phyloP scores from a whole-genome alignment of 2,113 vertebrate species.

The Aphelocoma coerulescens region DNA sequence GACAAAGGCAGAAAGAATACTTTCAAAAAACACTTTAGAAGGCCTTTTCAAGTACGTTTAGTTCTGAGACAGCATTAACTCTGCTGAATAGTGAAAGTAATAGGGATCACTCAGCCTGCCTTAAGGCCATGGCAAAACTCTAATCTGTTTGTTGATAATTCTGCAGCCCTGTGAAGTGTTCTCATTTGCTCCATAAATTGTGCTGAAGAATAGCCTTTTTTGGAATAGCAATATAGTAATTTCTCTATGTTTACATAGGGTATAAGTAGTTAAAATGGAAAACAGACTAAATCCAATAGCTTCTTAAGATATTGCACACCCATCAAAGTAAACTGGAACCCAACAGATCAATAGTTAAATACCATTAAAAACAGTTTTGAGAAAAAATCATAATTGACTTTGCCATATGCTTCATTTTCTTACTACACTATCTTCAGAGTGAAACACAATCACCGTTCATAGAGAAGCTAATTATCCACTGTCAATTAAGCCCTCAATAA shows the following conservation, averaged over 20 bases:
- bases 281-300: not conserved
- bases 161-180: not conserved
- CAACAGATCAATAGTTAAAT: slow-evolving; percentile 66
- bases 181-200: not conserved
- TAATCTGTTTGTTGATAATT: slow-evolving; percentile 14
- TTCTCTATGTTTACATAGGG: slow-evolving; percentile 2
- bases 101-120: slow-evolving; percentile 1
- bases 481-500: slow-evolving; percentile 56
- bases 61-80: not conserved
- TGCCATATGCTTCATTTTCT: slow-evolving; percentile 57
- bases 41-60: not conserved
- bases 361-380: slow-evolving; percentile 53
- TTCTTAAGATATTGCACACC: not conserved
- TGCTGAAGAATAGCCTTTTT: not conserved
- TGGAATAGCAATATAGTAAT: not conserved
- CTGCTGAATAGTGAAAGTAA: not conserved
- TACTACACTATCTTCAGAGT: slow-evolving; percentile 20
- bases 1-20: not conserved
- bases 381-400: slow-evolving; percentile 61
- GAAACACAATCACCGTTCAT: slow-evolving; percentile 56
- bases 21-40: not conserved
- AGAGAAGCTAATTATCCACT: slow-evolving; percentile 59
- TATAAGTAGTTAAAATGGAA: slow-evolving; percentile 19
- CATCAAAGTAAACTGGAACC: slow-evolving; percentile 51
- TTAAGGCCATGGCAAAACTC: not conserved